Percentiles rank a stretch among this genome's conserved stretches.
Evolutionary conservation across 1,140 invertebrate genomes (phyloP).

Genomic region (Drosophila elegans): DNA sequence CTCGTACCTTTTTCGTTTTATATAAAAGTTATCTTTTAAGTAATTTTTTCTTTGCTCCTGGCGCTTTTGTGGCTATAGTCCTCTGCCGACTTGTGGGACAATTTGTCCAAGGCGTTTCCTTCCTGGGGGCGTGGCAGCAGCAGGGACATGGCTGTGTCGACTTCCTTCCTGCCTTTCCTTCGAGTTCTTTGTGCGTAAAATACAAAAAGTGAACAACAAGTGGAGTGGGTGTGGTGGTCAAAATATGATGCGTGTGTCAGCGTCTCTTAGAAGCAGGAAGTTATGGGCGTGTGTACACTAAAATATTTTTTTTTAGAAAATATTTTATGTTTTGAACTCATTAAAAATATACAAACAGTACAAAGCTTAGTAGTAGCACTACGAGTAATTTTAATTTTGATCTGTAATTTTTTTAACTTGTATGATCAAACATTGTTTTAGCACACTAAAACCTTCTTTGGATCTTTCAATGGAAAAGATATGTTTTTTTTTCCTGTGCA

Average conservation of each 20-base stretch:
- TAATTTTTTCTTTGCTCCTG: slow-evolving; percentile 36
- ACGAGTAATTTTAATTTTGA: no score
- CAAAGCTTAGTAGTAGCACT: no score
- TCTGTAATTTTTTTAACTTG: no score
- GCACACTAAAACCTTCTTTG: no score
- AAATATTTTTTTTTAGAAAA: no score
- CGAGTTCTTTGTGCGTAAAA: slow-evolving; percentile 48
- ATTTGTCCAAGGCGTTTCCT: slow-evolving; percentile 74
- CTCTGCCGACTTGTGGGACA: slow-evolving; percentile 40
- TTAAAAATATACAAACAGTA: no score
- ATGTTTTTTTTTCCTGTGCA: slow-evolving; percentile 12
- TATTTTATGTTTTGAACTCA: no score
- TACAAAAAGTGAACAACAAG: slow-evolving; percentile 34
- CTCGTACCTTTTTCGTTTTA: slow-evolving; percentile 9
- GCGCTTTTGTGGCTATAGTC: slow-evolving; percentile 12
- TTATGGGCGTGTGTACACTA: slow-evolving; percentile 14
- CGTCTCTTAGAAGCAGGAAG: slow-evolving; percentile 5
- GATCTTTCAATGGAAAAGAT: no score
- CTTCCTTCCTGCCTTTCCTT: slow-evolving; percentile 66
- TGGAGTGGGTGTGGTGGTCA: slow-evolving; percentile 26
- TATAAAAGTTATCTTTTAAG: slow-evolving; percentile 48
- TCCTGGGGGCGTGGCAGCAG: slow-evolving; percentile 52
- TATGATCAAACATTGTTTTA: no score
- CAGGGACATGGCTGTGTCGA: slow-evolving; percentile 63
- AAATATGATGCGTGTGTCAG: slow-evolving; percentile 40